A percentile compares a stretch with the other conserved stretches of the same genome.
Conservation (phyloP, 2,797 vertebrate genomes). For the Pseudocheirus occidentalis region DNA sequence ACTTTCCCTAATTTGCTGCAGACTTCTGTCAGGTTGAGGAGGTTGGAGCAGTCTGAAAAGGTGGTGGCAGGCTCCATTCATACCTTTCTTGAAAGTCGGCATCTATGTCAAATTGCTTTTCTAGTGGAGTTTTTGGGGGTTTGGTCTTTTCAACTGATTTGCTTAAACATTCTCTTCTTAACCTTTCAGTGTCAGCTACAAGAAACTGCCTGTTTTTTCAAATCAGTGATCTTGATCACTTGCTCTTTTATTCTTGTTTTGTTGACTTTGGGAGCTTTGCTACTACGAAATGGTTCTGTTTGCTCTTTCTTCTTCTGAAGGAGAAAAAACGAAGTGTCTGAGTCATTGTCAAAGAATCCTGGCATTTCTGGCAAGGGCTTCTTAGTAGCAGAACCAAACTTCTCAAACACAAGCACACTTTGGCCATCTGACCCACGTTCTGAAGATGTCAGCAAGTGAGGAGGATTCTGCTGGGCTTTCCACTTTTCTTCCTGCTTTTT, state of each 20-base stretch:
- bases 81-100: constrained; percentile 94
- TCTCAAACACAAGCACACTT: constrained; percentile 76
- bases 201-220: constrained; percentile 92
- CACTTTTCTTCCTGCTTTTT: constrained; percentile 90
- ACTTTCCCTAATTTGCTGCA: constrained; percentile 88
- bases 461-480: constrained; percentile 78
- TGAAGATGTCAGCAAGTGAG: constrained; percentile 73
- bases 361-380: constrained; percentile 80
- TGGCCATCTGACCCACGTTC: constrained; percentile 80
- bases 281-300: constrained; percentile 85
- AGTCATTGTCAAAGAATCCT: constrained; percentile 86
- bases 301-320: constrained; percentile 91
- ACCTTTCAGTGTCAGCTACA: constrained; percentile 91
- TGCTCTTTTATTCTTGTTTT: constrained; percentile 97
- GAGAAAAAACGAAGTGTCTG: constrained; percentile 93
- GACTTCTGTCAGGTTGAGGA: constrained; percentile 86
- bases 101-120: constrained; percentile 88
- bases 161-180: constrained; percentile 89
- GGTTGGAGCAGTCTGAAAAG: constrained; percentile 76
- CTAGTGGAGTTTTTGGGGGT: constrained; percentile 87
- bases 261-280: constrained; percentile 94
- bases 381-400: constrained; percentile 77
- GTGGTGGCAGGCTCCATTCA: constrained; percentile 93
- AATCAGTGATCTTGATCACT: constrained; percentile 93
- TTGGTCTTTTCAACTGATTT: constrained; percentile 89